These are phyloP conservation scores for Cygnus olor DNA, from an alignment of 2,797 vertebrate species.

Conservation along the genomic window DNA sequence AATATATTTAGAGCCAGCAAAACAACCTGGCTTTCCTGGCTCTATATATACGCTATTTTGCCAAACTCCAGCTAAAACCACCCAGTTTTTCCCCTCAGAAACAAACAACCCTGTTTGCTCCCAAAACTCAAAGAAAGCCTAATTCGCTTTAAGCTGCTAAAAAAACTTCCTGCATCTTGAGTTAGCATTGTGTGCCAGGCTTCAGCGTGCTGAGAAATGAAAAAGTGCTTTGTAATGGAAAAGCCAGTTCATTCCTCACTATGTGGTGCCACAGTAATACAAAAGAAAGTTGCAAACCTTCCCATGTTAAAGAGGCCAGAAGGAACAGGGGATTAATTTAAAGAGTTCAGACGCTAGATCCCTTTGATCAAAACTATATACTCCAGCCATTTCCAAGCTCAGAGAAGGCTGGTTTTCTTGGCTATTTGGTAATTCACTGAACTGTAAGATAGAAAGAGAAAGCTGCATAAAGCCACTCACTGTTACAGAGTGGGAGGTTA, in stretches of 20 bases:
- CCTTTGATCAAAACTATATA: not conserved
- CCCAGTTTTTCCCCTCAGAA: constrained; percentile 26
- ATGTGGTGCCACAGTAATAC: not conserved
- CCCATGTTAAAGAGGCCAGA: not conserved
- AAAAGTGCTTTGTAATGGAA: constrained; percentile 61
- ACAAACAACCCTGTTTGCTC: constrained; percentile 41
- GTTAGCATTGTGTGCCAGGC: constrained; percentile 44
- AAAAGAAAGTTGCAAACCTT: constrained; percentile 35
- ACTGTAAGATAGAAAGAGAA: not conserved
- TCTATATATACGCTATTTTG: not conserved
- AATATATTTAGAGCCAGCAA: constrained; percentile 45
- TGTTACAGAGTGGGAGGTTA: constrained; percentile 29
- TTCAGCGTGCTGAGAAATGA: constrained; percentile 45
- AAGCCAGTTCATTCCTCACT: not conserved
- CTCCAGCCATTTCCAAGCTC: not conserved
- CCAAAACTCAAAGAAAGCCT: constrained; percentile 48
- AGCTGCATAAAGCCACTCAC: not conserved
- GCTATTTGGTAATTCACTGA: constrained; percentile 14
- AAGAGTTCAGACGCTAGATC: not conserved
- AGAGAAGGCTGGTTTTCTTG: not conserved
- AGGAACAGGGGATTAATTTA: constrained; percentile 23
- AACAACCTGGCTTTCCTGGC: constrained; percentile 57
- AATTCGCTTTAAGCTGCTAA: constrained; percentile 45
- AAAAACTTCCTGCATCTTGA: constrained; percentile 41
- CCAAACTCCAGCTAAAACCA: constrained; percentile 30